Conservation (phyloP, 1,140 invertebrate genomes). For the Brachionus rotundiformis region DNA sequence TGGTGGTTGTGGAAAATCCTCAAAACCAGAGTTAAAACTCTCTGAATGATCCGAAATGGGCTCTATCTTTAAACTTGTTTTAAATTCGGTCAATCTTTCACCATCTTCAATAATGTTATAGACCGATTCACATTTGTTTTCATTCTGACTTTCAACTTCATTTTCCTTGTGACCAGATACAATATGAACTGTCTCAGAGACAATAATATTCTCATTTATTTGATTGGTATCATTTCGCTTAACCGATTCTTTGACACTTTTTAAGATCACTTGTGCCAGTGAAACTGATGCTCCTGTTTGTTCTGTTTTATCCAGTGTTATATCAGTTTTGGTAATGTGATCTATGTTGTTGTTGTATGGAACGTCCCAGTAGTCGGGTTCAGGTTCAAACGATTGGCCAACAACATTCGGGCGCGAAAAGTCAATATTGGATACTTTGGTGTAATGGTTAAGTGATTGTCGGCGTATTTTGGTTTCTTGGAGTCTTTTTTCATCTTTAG, state of each 20-base stretch:
- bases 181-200: constrained; percentile 6
- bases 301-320: background rate
- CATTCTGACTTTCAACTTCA: constrained; percentile 1
- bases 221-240: background rate
- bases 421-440: background rate
- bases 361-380: constrained; percentile 16
- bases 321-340: background rate
- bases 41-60: background rate
- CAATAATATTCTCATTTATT: constrained; percentile 7
- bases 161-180: background rate
- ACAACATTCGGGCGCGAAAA: background rate
- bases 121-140: background rate
- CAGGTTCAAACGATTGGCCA: background rate
- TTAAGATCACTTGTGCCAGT: background rate
- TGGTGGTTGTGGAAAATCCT: constrained; percentile 40
- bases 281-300: background rate
- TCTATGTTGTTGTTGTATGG: constrained; percentile 26
- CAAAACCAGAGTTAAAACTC: constrained; percentile 18
- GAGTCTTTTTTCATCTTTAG: background rate
- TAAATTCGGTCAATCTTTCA: background rate
- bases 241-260: constrained; percentile 26
- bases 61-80: constrained; percentile 20
- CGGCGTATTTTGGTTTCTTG: background rate
- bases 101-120: constrained; percentile 24
- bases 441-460: background rate